Evolutionary conservation across 2,113 vertebrate genomes (phyloP).

Genomic region (Mastomys coucha): DNA sequence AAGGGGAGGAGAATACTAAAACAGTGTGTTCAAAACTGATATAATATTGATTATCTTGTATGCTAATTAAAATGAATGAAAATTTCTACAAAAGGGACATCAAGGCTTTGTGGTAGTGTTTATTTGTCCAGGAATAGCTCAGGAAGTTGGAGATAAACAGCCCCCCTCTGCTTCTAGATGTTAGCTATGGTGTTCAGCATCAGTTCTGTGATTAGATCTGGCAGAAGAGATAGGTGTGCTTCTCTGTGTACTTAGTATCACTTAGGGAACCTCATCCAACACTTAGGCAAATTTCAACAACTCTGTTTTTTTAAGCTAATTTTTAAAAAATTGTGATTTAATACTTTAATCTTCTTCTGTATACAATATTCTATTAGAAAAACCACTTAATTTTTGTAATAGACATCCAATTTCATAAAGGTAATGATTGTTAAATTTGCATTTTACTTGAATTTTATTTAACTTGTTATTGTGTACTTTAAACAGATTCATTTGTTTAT

Average conservation of each 20-base stretch:
- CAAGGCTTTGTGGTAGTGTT: not conserved
- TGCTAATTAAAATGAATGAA: not conserved
- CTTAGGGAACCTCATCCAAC: conserved; percentile 5
- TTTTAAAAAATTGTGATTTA: conserved; percentile 46
- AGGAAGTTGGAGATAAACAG: not conserved
- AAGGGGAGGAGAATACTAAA: not conserved
- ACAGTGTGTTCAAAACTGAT: not conserved
- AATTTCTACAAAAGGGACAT: not conserved
- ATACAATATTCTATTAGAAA: conserved; percentile 51
- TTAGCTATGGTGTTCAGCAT: not conserved
- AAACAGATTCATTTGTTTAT: conserved; percentile 26
- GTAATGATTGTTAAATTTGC: conserved; percentile 34
- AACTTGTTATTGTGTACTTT: conserved; percentile 1
- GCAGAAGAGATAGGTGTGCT: not conserved
- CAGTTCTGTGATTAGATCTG: conserved; percentile 25
- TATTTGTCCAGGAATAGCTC: not conserved
- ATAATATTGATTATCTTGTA: not conserved
- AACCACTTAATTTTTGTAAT: conserved; percentile 24
- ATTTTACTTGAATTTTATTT: conserved; percentile 58
- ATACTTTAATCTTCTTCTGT: conserved; percentile 44
- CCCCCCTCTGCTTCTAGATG: conserved; percentile 2
- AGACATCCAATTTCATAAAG: conserved; percentile 35
- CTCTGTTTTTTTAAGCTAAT: not conserved
- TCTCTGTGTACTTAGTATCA: not conserved
- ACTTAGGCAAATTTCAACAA: conserved; percentile 9